Base-by-base conservation (phyloP, 2,113 vertebrate genomes). In the Oncorhynchus kisutch region DNA sequence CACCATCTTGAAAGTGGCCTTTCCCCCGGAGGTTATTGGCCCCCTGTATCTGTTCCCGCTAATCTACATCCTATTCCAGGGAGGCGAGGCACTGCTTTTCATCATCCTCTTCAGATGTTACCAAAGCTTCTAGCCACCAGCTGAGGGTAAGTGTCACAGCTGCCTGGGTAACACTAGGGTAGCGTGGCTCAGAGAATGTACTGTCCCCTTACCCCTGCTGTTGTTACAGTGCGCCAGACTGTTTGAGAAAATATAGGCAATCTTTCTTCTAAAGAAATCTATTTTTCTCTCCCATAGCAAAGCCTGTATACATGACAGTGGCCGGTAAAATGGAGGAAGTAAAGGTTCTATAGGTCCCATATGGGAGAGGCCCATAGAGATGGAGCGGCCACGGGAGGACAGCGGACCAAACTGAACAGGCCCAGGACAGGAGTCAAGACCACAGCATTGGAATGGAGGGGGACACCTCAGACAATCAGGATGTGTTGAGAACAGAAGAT, bases 21-120 rank as follows among this genome's bases (percentile, higher is more conserved):
- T 98, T 1, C 1, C 84, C 57, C 90, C 80, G 22, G 86, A 95
- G 78, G 88, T 88, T 71, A 95, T 94, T 0, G 93, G 95, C 0
- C 87, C 94, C 54, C 90, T 96, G 45, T 95, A 94, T 81, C 91
- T 96, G 82, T 97, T 97, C 78, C 95, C 95, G 9, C 81, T 95
- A 14, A 78, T 97, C 68, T 95, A 95, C 81, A 79, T 94, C 75
- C 71, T 89, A 1, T 94, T 95, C 84, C 95, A 98, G 84, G 78
- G 92, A 16, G 71, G 70, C 24, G 95, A 96, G 84, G 94, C 94
- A 14, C 66, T 97, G 71, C 72, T 96, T 39, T 72, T 96, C 18
- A 74, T 89, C 59, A 45, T 92, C 62, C 39, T 90, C 76, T 96
- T 94, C 73, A 87, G 77, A 82, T 92, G 90, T 78, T 93, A 91